These are phyloP conservation scores for Lypha dubia DNA, from an alignment of 2,888 invertebrate genomes.

Conservation along the genomic window DNA sequence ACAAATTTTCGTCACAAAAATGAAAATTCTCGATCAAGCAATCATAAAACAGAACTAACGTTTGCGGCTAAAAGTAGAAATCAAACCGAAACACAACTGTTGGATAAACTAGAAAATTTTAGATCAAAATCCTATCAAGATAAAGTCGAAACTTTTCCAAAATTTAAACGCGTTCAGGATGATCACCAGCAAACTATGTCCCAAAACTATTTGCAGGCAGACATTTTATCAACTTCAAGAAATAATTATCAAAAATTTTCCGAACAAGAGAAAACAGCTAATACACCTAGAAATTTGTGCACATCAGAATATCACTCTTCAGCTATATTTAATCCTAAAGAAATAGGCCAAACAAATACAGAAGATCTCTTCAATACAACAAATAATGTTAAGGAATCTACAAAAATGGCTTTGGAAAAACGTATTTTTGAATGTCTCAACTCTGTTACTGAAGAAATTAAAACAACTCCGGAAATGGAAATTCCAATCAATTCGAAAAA, in stretches of 20 bases:
- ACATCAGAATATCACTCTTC: not conserved
- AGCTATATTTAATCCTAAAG: not conserved
- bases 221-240: not conserved
- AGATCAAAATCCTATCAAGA: not conserved
- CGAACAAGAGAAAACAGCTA: not conserved
- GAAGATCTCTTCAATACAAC: not conserved
- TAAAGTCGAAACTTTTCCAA: too few relatives aligned
- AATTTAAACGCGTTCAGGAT: not conserved
- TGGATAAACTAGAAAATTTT: not conserved
- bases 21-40: not conserved
- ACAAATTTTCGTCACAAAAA: not conserved
- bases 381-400: not conserved
- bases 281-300: too few relatives aligned
- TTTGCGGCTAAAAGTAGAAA: not conserved
- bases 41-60: not conserved
- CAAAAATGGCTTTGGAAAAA: constrained; percentile 2
- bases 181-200: not conserved
- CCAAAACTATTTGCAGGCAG: not conserved
- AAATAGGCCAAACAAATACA: not conserved
- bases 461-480: not conserved
- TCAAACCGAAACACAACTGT: not conserved
- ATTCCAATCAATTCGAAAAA: not conserved
- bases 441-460: not conserved
- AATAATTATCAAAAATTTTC: not conserved
- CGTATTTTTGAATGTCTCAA: constrained; percentile 11